Percentiles rank a stretch among this genome's conserved stretches.
phyloP scores from a whole-genome alignment of 1,140 invertebrate species.

The Diachasmimorpha longicaudata region DNA sequence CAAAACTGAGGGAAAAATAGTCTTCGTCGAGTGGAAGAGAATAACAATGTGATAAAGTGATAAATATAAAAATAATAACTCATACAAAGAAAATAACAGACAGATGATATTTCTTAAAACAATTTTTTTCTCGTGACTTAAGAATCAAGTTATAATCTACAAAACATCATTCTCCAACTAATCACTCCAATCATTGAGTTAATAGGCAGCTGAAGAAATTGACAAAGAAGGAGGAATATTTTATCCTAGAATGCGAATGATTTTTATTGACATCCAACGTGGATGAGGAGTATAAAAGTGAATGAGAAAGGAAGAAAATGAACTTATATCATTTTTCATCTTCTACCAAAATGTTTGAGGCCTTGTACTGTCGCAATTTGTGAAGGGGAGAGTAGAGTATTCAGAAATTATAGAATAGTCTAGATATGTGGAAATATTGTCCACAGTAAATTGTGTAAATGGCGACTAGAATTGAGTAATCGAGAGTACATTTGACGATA shows the following conservation, averaged over 20 bases:
- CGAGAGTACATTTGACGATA: background rate
- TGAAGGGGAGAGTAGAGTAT: background rate
- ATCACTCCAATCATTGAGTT: background rate
- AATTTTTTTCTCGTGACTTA: background rate
- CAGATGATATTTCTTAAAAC: background rate
- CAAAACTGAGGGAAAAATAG: background rate
- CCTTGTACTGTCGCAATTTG: slow-evolving; percentile 1
- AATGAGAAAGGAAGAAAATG: background rate
- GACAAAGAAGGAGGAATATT: background rate
- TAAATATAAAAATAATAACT: background rate
- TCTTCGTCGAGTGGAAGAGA: background rate
- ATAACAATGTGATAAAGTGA: slow-evolving; percentile 1
- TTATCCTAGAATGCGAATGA: background rate
- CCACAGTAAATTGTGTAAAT: background rate
- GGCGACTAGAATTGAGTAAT: background rate
- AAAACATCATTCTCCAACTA: background rate
- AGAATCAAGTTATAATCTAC: background rate
- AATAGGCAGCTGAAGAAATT: background rate
- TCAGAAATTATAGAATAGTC: background rate
- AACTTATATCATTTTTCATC: background rate
- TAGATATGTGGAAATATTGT: background rate
- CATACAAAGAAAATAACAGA: background rate
- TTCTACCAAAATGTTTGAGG: slow-evolving; percentile 9
- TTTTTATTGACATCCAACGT: background rate
- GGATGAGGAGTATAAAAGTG: background rate